Evolutionary conservation across 2,113 vertebrate genomes (phyloP), one percentile per base, ranked within the genome.

Genomic region (Chamaea fasciata): DNA sequence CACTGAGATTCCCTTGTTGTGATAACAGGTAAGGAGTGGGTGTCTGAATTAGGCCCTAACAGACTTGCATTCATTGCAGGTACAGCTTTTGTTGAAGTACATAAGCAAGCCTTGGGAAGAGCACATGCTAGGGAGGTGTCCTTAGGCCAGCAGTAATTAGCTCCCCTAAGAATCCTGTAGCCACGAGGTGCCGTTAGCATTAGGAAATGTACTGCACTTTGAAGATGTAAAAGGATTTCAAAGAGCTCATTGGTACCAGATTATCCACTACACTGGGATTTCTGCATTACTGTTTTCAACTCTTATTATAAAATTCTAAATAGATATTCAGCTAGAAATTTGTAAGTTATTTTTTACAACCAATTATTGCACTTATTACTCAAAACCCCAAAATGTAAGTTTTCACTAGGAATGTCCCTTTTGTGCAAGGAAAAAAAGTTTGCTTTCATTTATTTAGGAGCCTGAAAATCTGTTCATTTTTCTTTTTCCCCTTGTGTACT

Each of bases 111-210:
- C 55, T 79, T 33, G 44, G 57, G 39, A 50, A 44, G 49, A 81
- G 46, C 64, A 24, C 35, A 31, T 39, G 42, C 64, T 71, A 60
- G 57, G 73, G 22, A 88, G 27, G 18, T 27, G 3, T 87, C 55
- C 86, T 77, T 42, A 50, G 47, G 83, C 42, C 87, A 91, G 37
- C 52, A 67, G 73, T 78, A 96, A 92, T 95, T 87, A 89, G 77
- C 41, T 96, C 87, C 84, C 17, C 0, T 13, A 84, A 82, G 81
- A 95, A 73, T 57, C 27, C 35, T 7, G 2, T 10, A 27, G 69
- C 44, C 65, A 64, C 0, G 1, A 81, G 77, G 64, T 19, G 8
- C 33, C 27, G 11, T 20, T 13, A 83, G 60, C 39, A 63, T 70
- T 47, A 65, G 46, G 82, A 74, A 87, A 81, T 24, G 16, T 22